A percentile compares a stretch with the other conserved stretches of the same genome.
Evolutionary conservation across 2,888 invertebrate genomes (phyloP).

Genomic region (Sisyra terminalis): DNA sequence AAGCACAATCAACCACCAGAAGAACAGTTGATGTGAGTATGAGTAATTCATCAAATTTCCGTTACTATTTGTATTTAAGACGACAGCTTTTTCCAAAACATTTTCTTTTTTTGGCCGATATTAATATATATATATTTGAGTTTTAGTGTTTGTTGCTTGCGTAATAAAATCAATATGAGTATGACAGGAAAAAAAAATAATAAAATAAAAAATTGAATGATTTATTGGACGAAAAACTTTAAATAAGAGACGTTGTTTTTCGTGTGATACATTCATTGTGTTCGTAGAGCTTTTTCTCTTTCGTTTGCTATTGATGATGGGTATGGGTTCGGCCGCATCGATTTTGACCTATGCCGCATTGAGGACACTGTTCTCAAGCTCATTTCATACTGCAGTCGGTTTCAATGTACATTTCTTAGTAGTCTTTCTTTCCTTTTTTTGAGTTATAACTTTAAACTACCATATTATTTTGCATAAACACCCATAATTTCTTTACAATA

Average conservation of each 20-base stretch:
- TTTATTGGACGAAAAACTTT: no score
- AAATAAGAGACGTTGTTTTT: no score
- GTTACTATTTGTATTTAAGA: background rate
- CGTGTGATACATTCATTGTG: background rate
- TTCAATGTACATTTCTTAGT: no score
- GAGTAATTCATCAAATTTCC: background rate
- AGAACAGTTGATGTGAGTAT: conserved; percentile 9
- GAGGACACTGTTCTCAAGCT: background rate
- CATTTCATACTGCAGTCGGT: no score
- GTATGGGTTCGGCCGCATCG: conserved; percentile 6
- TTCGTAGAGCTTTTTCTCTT: background rate
- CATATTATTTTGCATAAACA: no score
- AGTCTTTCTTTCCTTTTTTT: no score
- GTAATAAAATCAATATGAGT: no score
- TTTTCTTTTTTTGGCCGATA: background rate
- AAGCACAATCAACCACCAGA: conserved; percentile 1
- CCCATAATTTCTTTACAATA: no score
- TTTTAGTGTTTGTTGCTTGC: no score
- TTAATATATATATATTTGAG: conserved; percentile 1
- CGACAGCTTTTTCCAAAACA: background rate
- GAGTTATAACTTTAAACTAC: no score
- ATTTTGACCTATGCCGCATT: conserved; percentile 8
- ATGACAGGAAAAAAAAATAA: no score
- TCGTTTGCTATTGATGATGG: background rate
- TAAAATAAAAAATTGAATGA: no score